These are phyloP conservation scores for Onychorhynchus coronatus DNA, from an alignment of 2,113 vertebrate species.

Conservation along the genomic window DNA sequence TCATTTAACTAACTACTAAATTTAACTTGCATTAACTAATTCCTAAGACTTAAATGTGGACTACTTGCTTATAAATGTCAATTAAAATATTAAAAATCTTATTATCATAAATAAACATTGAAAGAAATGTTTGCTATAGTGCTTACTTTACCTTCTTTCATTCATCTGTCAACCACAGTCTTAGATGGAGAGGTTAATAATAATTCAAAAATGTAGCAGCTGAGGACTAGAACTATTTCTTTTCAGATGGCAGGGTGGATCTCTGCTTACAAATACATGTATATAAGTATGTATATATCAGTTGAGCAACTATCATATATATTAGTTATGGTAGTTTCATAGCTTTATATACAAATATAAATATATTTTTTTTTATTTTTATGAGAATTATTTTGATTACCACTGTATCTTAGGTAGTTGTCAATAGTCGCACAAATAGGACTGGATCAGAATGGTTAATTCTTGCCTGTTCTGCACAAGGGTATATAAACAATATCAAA, in stretches of 20 bases:
- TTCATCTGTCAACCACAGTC: not conserved
- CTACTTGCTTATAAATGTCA: not conserved
- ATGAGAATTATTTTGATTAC: not conserved
- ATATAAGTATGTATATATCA: not conserved
- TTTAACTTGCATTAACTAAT: not conserved
- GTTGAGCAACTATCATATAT: not conserved
- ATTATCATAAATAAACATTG: not conserved
- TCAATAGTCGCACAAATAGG: not conserved
- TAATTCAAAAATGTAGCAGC: not conserved
- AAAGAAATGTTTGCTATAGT: not conserved
- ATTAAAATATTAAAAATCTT: not conserved
- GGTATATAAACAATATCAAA: not conserved
- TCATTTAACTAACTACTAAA: too few species aligned
- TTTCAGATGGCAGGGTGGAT: not conserved
- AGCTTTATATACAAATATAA: not conserved
- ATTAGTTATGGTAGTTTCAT: not conserved
- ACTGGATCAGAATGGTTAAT: accelerated
- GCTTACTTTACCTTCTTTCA: not conserved
- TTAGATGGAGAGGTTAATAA: not conserved
- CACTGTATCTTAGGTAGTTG: not conserved
- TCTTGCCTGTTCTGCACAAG: not conserved
- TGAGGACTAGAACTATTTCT: not conserved
- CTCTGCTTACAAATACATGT: not conserved
- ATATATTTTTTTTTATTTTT: not conserved
- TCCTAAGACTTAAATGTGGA: not conserved